phyloP scores from a whole-genome alignment of 2,888 invertebrate genomes.

The Tetramorium bicarinatum region DNA sequence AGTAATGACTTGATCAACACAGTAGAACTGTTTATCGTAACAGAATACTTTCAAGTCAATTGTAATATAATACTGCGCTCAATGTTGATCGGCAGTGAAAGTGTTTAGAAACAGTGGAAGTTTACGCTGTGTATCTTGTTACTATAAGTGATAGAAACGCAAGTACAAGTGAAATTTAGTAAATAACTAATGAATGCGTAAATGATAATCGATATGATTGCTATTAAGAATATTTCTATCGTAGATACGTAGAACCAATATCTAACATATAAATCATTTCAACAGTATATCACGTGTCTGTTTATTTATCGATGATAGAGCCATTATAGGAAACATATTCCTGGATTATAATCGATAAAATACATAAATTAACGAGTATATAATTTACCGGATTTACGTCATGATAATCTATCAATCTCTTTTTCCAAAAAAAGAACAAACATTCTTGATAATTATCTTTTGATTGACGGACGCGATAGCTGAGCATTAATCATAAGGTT shows the following conservation, averaged over 20 bases:
- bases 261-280: conserved; percentile 1
- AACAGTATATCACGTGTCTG: neutral
- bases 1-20: neutral
- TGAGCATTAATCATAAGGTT: neutral
- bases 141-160: neutral
- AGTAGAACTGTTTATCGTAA: conserved; percentile 14
- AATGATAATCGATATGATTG: conserved; percentile 38
- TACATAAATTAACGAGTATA: conserved; percentile 8
- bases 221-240: neutral
- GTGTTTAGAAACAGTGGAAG: conserved; percentile 12
- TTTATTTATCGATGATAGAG: neutral
- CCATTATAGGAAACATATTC: neutral
- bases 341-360: neutral
- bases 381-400: neutral
- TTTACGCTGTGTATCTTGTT: conserved; percentile 10
- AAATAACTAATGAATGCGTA: neutral
- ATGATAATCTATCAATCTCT: conserved; percentile 1
- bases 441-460: conserved; percentile 8
- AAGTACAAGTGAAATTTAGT: neutral
- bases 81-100: neutral
- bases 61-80: neutral
- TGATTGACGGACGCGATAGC: neutral
- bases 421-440: neutral
- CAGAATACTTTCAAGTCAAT: neutral
- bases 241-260: neutral